Base-by-base conservation (phyloP, 2,888 invertebrate genomes). In the Temnothorax unifasciatus region DNA sequence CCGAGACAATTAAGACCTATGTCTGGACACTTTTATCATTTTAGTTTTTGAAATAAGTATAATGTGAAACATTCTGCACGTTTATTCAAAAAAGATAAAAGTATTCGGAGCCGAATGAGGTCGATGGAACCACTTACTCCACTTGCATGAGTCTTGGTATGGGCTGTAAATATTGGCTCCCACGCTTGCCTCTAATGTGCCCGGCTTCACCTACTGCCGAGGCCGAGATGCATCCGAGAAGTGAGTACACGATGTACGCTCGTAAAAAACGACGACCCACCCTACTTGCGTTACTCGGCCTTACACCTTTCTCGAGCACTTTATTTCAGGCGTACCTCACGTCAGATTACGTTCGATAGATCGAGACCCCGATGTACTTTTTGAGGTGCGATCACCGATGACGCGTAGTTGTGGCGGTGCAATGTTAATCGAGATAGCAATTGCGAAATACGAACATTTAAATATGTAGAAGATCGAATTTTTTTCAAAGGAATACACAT, bases 141-240 rank as follows among this genome's bases (percentile, higher is more conserved):
- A 61, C 61, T 71, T 71, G 52, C n/a, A 34, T 15, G 52, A 8
- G 38, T 21, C 52, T 34, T 34, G 61, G 34, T 75, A 75, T 47
- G 34, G 76, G 68, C 86, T 86, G 84, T 88, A 89, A 89, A 87
- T 88, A 86, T 84, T 82, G 83, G 82, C 89, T 86, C 90, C 90
- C 90, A 90, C 90, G 90, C 87, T 76, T 68, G 85, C 50, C 86
- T 85, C 86, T 90, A 88, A 90, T 87, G 86, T 85, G 85, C 82
- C 79, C 74, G 82, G 75, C 66, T 83, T 85, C 83, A 83, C 85
- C 88, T 87, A 87, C 76, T 81, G 73, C 73, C 76, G 83, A 83
- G 61, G 73, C 73, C 76, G 83, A 83, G 61, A 47, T 74, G 61
- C 61, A 61, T n/a, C 59, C 44, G 47, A 63, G 61, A 47, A 61